phyloP scores from a whole-genome alignment of 2,888 invertebrate species.

The Coleophora deauratella region DNA sequence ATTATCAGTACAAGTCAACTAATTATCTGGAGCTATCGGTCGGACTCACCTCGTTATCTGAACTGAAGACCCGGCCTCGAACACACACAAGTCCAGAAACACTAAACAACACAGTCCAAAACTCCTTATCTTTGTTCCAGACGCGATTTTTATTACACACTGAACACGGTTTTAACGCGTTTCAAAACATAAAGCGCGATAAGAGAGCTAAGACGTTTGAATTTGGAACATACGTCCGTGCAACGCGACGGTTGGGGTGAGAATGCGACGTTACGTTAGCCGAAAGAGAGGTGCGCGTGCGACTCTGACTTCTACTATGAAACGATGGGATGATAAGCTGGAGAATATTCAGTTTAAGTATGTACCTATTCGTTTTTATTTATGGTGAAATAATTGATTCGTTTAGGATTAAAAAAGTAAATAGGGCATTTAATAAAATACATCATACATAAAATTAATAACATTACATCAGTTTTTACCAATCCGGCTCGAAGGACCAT shows the following conservation, averaged over 20 bases:
- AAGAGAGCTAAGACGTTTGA: conserved; percentile 21
- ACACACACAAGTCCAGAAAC: conserved; percentile 48
- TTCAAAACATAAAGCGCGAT: conserved; percentile 23
- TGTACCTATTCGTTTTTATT: too few relatives aligned
- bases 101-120: conserved; percentile 25
- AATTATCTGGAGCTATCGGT: conserved; percentile 68
- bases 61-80: conserved; percentile 39
- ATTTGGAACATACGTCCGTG: conserved; percentile 29
- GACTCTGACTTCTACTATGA: conserved; percentile 25
- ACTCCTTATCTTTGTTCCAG: conserved; percentile 26
- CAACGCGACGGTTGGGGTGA: conserved; percentile 32
- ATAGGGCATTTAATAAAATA: conserved; percentile 19
- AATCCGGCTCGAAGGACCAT: too few relatives aligned
- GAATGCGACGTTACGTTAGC: conserved; percentile 34
- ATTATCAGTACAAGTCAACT: conserved; percentile 26
- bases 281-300: conserved; percentile 32
- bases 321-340: conserved; percentile 7
- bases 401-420: too few relatives aligned
- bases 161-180: conserved; percentile 11
- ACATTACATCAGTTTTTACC: too few relatives aligned
- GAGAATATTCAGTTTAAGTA: too few relatives aligned
- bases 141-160: conserved; percentile 40
- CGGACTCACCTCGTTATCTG: conserved; percentile 64
- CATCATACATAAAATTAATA: too few relatives aligned
- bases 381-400: too few relatives aligned